These are phyloP conservation scores for Leucania comma DNA, from an alignment of 2,888 invertebrate species.

Conservation along the genomic window DNA sequence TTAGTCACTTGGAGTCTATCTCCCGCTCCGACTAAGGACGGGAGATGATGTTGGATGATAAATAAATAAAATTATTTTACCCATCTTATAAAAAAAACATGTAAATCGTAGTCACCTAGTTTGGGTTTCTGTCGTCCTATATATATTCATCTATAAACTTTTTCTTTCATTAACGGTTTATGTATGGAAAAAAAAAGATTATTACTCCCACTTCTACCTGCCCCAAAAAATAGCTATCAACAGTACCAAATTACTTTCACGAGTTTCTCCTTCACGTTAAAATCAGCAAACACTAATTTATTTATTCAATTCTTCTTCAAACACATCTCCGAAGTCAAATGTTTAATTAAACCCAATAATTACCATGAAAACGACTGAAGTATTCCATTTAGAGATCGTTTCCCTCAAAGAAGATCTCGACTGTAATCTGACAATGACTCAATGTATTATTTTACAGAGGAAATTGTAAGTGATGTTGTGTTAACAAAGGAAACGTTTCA, in stretches of 20 bases:
- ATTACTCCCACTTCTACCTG: background rate
- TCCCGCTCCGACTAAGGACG: too few species aligned
- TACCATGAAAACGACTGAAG: constrained; percentile 35
- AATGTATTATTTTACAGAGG: constrained; percentile 24
- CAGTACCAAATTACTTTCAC: background rate
- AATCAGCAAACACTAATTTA: constrained; percentile 32
- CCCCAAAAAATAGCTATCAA: background rate
- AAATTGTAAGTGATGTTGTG: constrained; percentile 25
- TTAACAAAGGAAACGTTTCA: constrained; percentile 6
- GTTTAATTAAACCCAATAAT: constrained; percentile 51
- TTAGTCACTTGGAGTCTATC: too few species aligned
- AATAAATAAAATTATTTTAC: too few species aligned
- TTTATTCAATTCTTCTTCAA: constrained; percentile 28
- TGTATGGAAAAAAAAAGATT: too few species aligned
- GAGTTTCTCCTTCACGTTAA: background rate
- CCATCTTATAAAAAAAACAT: too few species aligned
- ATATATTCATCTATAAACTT: too few species aligned
- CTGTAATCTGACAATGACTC: constrained; percentile 48
- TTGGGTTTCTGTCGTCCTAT: too few species aligned
- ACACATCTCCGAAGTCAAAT: constrained; percentile 38
- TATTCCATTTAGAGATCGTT: constrained; percentile 33
- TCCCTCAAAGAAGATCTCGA: constrained; percentile 44
- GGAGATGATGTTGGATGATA: too few species aligned
- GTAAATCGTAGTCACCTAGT: too few species aligned
- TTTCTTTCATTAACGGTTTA: too few species aligned